Base-by-base conservation (phyloP, 1,140 invertebrate species). In the Heliconius nattereri region DNA sequence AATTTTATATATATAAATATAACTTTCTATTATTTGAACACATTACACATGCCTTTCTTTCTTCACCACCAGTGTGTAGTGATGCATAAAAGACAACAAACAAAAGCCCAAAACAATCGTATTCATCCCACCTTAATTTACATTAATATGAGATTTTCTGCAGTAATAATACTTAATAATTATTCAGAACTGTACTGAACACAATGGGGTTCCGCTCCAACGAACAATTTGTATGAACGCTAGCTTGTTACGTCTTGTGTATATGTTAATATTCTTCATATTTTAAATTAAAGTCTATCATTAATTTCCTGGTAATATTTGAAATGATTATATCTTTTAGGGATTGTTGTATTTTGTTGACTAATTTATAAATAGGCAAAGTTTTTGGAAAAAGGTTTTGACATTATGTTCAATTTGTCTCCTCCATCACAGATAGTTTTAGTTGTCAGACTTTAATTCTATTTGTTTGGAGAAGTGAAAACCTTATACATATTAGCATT, bases 71-170 rank as follows among this genome's bases (percentile, higher is more conserved):
- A 86, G 70, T 81, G 78, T 79, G 79, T 79, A 73, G 81, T 84
- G 86, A 78, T 73, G 81, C 71, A 78, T 81, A 77, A 83, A 81
- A 77, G 76, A 80, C 71, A 78, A 75, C 66, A 80, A 79, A 85
- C 85, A 85, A 84, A 85, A 84, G 80, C 75, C 52, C 80, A 82
- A 84, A 88, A 90, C 85, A 89, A 90, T 86, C 78, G 82, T 83
- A 82, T 88, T 88, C 85, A 86, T 88, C 87, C 86, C 83, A 78
- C 81, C 84, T 86, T 87, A 87, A 93, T 92, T 93, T 92, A 88
- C 89, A 93, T 93, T 88, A 91, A 90, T 91, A 90, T 89, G 88
- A 91, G 89, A 92, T 91, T 90, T 86, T 85, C 85, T 83, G 74
- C 85, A 87, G 84, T 90, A 89, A 87, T 90, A 88, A 87, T 89